These are phyloP conservation scores for Todus mexicanus DNA, from an alignment of 2,797 vertebrate species.

Conservation along the genomic window DNA sequence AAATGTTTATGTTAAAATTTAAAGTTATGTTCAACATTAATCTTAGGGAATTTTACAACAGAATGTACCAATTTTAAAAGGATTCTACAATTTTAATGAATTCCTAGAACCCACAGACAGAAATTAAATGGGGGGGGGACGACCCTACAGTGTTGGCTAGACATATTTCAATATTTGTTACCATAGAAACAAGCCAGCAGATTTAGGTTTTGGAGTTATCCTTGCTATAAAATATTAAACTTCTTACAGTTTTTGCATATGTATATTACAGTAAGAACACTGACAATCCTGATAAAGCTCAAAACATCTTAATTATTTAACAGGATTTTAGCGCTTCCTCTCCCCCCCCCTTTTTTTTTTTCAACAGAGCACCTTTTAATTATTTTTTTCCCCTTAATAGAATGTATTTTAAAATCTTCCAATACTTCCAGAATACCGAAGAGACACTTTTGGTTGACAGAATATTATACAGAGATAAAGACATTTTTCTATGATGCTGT, in stretches of 20 bases:
- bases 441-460: background rate
- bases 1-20: conserved; percentile 55
- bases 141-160: conserved; percentile 70
- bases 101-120: conserved; percentile 66
- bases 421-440: background rate
- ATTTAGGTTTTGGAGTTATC: conserved; percentile 73
- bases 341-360: background rate
- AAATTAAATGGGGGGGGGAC: conserved; percentile 60
- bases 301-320: conserved; percentile 64
- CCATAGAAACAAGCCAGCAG: conserved; percentile 75
- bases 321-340: background rate
- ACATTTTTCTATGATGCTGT: background rate
- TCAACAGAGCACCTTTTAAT: background rate
- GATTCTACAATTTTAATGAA: conserved; percentile 62
- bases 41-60: conserved; percentile 57
- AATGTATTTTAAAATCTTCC: background rate
- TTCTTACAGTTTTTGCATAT: conserved; percentile 71
- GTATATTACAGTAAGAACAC: conserved; percentile 53
- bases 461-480: background rate
- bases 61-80: conserved; percentile 38
- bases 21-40: conserved; percentile 54
- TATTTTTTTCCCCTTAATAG: background rate
- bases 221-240: conserved; percentile 78
- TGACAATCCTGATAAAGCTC: conserved; percentile 53
- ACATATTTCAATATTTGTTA: conserved; percentile 75